A percentile compares a stretch with the other conserved stretches of the same genome.
Conservation (phyloP, 2,113 vertebrate species). For the Sisor rabdophorus region DNA sequence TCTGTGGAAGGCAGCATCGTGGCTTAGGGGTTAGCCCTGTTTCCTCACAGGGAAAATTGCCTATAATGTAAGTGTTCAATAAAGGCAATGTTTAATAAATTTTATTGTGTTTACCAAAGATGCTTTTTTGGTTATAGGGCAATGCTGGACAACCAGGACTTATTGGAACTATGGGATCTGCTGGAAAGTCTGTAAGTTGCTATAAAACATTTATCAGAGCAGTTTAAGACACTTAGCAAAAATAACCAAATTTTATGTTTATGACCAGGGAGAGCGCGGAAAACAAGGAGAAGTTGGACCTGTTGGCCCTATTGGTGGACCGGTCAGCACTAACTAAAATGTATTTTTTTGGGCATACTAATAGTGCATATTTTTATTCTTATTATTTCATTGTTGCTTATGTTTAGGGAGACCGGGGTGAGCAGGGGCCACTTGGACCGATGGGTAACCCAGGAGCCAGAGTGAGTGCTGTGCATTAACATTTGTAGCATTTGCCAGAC, state of each 20-base stretch:
- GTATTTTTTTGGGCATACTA: background rate
- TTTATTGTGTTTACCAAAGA: background rate
- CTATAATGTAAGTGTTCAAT: too few relatives aligned
- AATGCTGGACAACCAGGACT: constrained; percentile 75
- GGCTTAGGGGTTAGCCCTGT: too few relatives aligned
- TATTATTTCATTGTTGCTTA: background rate
- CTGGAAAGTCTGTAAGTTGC: constrained; percentile 83
- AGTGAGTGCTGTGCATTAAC: constrained; percentile 69
- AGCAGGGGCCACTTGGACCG: constrained; percentile 77
- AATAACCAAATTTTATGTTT: constrained; percentile 15
- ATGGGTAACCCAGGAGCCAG: constrained; percentile 80
- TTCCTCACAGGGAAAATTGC: too few relatives aligned
- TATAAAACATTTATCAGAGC: background rate
- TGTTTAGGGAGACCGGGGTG: constrained; percentile 80
- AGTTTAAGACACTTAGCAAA: background rate
- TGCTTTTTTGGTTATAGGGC: constrained; percentile 68
- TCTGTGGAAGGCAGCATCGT: too few relatives aligned
- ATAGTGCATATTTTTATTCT: background rate
- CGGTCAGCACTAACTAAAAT: constrained; percentile 71
- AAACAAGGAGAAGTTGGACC: constrained; percentile 83
- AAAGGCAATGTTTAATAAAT: too few relatives aligned
- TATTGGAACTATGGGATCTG: constrained; percentile 82
- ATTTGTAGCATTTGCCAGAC: background rate
- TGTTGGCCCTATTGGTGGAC: constrained; percentile 77
- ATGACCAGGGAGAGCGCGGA: constrained; percentile 82